phyloP scores from a whole-genome alignment of 2,888 invertebrate species.

The Eustalomyia histrio region DNA sequence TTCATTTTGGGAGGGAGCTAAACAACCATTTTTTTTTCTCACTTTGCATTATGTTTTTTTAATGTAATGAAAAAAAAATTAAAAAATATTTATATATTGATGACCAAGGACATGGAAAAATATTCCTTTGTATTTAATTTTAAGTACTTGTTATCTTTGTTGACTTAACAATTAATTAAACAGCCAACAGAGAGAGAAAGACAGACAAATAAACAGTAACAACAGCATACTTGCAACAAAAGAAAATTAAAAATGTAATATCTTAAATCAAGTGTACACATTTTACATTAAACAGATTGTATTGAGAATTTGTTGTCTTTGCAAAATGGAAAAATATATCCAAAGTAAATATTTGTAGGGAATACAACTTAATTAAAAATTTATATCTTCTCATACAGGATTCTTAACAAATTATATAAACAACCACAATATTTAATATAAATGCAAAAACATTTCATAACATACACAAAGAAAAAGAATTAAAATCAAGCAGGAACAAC shows the following conservation, averaged over 20 bases:
- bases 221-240: background rate
- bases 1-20: too few species aligned
- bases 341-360: background rate
- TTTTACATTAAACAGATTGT: constrained; percentile 12
- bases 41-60: too few species aligned
- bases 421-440: background rate
- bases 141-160: constrained; percentile 11
- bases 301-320: constrained; percentile 5
- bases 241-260: background rate
- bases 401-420: background rate
- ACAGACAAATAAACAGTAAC: background rate
- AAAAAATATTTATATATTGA: too few species aligned
- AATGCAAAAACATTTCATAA: too few species aligned
- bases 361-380: constrained; percentile 21
- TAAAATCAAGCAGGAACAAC: too few species aligned
- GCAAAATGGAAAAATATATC: background rate
- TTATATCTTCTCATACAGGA: background rate
- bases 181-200: background rate
- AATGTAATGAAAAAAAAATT: too few species aligned
- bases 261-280: constrained; percentile 24
- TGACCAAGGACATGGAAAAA: background rate
- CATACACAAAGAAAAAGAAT: too few species aligned
- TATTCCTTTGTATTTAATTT: constrained; percentile 22
- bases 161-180: constrained; percentile 22
- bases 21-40: too few species aligned